A percentile compares a stretch with the other conserved stretches of the same genome.
Evolutionary conservation across 1,140 invertebrate genomes (phyloP).

Genomic region (Drosophila tropicalis): DNA sequence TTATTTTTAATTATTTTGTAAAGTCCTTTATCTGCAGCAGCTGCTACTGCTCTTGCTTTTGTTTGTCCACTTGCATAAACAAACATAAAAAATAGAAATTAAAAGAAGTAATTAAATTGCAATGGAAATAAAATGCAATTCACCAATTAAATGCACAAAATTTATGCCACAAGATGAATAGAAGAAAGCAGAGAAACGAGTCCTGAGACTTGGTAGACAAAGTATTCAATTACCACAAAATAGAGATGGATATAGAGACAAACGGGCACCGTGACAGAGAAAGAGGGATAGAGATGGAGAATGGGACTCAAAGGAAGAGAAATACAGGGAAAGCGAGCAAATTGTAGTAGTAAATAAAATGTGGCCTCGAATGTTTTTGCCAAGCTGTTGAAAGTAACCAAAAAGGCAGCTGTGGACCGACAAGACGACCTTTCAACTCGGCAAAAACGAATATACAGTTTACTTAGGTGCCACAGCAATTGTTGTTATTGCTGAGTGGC

Average conservation of each 20-base stretch:
- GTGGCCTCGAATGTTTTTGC: slow-evolving; percentile 69
- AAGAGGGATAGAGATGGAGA: neutral
- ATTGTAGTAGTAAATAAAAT: slow-evolving; percentile 68
- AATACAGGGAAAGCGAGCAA: slow-evolving; percentile 20
- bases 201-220: slow-evolving; percentile 33
- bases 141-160: slow-evolving; percentile 71
- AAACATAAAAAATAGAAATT: slow-evolving; percentile 26
- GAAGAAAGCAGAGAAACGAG: slow-evolving; percentile 3
- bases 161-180: slow-evolving; percentile 17
- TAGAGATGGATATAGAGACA: slow-evolving; percentile 21
- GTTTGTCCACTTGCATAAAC: slow-evolving; percentile 30
- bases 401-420: slow-evolving; percentile 36
- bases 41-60: slow-evolving; percentile 26
- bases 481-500: neutral
- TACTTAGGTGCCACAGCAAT: slow-evolving; percentile 41
- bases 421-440: slow-evolving; percentile 46
- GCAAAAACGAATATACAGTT: slow-evolving; percentile 34
- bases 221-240: slow-evolving; percentile 70
- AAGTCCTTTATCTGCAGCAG: slow-evolving; percentile 31
- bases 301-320: neutral
- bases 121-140: slow-evolving; percentile 65
- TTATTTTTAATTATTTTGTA: slow-evolving; percentile 73
- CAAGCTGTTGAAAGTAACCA: slow-evolving; percentile 71
- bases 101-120: slow-evolving; percentile 70
- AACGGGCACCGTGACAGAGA: no score